A percentile compares a stretch with the other conserved stretches of the same genome.
phyloP scores from a whole-genome alignment of 2,113 vertebrate species.

The Neotoma lepida region DNA sequence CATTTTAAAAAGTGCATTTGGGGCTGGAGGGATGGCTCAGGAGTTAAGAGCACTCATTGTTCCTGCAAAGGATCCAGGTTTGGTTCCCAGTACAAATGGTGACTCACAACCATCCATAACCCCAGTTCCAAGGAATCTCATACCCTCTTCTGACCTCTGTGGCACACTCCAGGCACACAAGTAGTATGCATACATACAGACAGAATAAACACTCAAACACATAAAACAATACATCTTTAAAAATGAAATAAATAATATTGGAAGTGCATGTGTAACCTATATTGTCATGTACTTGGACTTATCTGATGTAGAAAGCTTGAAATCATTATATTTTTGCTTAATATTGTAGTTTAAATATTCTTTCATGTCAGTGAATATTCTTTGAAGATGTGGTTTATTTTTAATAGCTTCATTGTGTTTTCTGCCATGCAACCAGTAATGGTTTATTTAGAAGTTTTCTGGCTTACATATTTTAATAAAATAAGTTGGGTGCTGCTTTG shows the following conservation, averaged over 20 bases:
- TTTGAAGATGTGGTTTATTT: slow-evolving; percentile 61
- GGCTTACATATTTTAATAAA: slow-evolving; percentile 58
- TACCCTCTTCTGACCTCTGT: background rate
- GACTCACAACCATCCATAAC: background rate
- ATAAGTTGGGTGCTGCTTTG: slow-evolving; percentile 16
- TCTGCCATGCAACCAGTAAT: slow-evolving; percentile 41
- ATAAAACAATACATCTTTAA: background rate
- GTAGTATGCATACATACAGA: background rate
- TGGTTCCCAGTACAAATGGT: background rate
- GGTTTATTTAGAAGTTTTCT: slow-evolving; percentile 54
- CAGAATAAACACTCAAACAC: too few relatives aligned
- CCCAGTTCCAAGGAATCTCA: background rate
- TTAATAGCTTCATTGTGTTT: slow-evolving; percentile 57
- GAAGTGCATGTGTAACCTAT: background rate
- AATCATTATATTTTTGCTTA: slow-evolving; percentile 51
- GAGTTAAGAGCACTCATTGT: background rate
- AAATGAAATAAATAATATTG: background rate
- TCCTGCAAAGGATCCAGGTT: background rate
- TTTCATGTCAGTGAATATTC: slow-evolving; percentile 51
- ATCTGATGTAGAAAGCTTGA: slow-evolving; percentile 4
- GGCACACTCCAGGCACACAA: background rate
- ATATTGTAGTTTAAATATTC: slow-evolving; percentile 51
- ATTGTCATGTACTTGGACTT: background rate
- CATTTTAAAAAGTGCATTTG: slow-evolving; percentile 13
- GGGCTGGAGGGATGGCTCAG: background rate